Percentiles rank a stretch among this genome's conserved stretches.
Evolutionary conservation across 2,113 vertebrate species (phyloP).

Genomic region (Phaetusa simplex): DNA sequence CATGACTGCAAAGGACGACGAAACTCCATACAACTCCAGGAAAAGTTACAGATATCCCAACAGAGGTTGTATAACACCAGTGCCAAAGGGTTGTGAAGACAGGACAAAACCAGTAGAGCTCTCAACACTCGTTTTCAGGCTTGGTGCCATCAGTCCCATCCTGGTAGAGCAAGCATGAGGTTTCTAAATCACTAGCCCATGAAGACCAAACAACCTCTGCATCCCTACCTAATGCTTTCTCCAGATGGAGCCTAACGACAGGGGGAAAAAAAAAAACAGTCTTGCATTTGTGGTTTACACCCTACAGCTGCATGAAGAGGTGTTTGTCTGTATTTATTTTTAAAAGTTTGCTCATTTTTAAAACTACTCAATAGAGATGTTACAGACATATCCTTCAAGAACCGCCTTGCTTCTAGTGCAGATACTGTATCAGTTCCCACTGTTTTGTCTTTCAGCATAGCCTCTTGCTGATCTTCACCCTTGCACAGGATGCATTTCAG

Average conservation of each 20-base stretch:
- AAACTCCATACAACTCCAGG: not conserved
- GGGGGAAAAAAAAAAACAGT: not conserved
- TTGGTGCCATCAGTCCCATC: not conserved
- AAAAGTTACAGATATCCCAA: not conserved
- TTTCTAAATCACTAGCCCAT: not conserved
- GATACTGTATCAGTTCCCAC: not conserved
- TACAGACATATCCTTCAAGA: not conserved
- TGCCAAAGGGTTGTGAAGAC: accelerated
- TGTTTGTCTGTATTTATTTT: not conserved
- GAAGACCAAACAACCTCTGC: not conserved
- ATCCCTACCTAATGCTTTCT: not conserved
- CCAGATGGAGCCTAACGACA: not conserved
- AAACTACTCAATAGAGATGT: not conserved
- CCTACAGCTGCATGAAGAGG: not conserved
- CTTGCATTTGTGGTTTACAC: not conserved
- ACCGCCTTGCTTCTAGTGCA: not conserved
- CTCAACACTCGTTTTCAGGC: not conserved
- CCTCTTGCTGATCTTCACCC: not conserved
- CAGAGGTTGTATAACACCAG: not conserved
- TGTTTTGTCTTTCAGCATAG: not conserved
- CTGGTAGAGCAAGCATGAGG: not conserved
- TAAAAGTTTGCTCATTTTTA: not conserved
- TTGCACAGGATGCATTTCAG: conserved; percentile 49
- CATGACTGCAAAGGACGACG: not conserved
- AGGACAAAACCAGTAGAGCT: not conserved